Evolutionary conservation across 2,888 invertebrate species (phyloP).

Genomic region (Dasypolia templi): DNA sequence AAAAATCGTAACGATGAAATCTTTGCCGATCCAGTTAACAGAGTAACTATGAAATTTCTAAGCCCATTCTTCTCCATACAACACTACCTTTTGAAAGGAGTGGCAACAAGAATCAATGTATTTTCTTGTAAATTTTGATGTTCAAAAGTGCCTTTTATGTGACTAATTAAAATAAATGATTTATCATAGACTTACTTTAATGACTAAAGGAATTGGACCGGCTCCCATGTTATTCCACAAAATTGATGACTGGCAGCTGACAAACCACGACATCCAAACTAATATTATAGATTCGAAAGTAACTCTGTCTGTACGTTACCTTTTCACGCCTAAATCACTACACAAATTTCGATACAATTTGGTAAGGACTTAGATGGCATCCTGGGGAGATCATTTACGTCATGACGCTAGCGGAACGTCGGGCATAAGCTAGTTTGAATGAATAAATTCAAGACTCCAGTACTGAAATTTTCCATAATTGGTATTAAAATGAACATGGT

Average conservation of each 20-base stretch:
- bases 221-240: constrained; percentile 3
- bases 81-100: background rate
- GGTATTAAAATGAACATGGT: constrained; percentile 39
- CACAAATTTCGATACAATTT: no score
- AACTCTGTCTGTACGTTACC: no score
- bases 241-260: background rate
- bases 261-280: constrained; percentile 13
- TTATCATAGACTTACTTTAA: no score
- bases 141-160: background rate
- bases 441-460: background rate
- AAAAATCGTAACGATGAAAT: background rate
- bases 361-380: no score
- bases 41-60: background rate
- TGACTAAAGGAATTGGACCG: background rate
- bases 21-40: background rate
- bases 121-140: background rate
- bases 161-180: background rate
- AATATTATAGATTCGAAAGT: no score
- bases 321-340: no score
- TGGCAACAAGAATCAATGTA: background rate
- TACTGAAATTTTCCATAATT: constrained; percentile 36
- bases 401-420: no score
- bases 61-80: background rate
- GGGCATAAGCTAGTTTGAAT: no score
- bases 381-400: no score